Evolutionary conservation across 2,113 vertebrate species (phyloP), one percentile per base, ranked within the genome.

Genomic region (Junco hyemalis): DNA sequence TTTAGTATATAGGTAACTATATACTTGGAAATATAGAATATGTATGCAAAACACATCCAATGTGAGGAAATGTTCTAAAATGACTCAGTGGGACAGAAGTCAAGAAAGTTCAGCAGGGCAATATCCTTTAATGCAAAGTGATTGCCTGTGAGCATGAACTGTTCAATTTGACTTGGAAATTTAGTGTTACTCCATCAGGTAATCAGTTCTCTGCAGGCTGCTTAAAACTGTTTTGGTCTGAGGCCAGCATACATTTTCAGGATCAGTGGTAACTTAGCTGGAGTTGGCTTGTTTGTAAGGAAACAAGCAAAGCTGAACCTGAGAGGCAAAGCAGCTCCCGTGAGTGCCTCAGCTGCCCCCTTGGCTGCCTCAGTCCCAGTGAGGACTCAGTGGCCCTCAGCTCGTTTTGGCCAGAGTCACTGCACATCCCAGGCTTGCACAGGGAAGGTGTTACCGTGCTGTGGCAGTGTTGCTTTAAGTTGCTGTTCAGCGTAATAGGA

Each of bases 401-500:
- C 5, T 66, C 63, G 70, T 85, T 74, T 45, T 50, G 11, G 3
- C 47, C 45, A 31, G 18, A 38, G 33, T 25, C 81, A 18, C 48
- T 4, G 3, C 14, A 1, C 29, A 45, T 12, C 1, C 12, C 31
- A 35, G 65, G 14, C 57, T 50, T 77, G 45, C 33, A 8, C 8
- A 31, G 64, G 29, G 47, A 28, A 59, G 44, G 12, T 48, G 10
- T 56, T 79, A 2, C 9, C 57, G 47, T 47, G 29, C 57, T 57
- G 33, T n/a, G 59, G 5, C 50, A 8, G 50, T 72, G 12, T 16
- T 61, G 42, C 72, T 93, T 63, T 51, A 35, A 11, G 8, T 64
- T 84, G n/a, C 38, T n/a, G 12, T 36, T 3, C 0, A 42, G 50
- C 5, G 0, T 45, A 11, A 21, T 4, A 61, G 31, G 11, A 66